Evolutionary conservation across 2,797 vertebrate genomes (phyloP), one percentile per base, ranked within the genome.

Genomic region (Ficedula albicollis): DNA sequence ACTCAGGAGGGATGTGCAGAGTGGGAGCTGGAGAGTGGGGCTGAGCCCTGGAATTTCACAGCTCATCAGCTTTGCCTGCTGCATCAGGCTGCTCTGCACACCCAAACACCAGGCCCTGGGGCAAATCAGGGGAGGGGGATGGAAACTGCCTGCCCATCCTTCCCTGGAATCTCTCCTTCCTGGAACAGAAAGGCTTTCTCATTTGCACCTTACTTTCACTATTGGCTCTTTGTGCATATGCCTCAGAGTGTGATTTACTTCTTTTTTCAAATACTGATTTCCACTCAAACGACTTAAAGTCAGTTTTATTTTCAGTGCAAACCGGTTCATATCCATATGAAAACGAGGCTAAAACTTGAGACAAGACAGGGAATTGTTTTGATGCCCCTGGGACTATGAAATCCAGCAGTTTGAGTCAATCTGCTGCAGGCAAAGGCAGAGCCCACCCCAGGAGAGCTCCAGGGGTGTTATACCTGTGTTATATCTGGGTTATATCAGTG

Each of bases 1-100:
- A 0, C 1, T 39, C 2, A 8, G 32, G 68, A 15, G 25, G 68
- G 48, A 49, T 0, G 0, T 13, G 63, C 39, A 66, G 69, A 60
- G 17, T 20, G 60, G 26, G 36, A n/a, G 36, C 63, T 4, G 29
- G 23, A 16, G 23, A 34, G 14, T 1, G 5, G 6, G 51, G 58
- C 49, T 58, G 54, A 43, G 69, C 38, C 1, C 0, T 5, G 38
- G n/a, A 51, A 77, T 78, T 46, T 16, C 9, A 1, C 59, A 52
- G 70, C 36, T 73, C 63, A 26, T 19, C 68, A 89, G 78, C 68
- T 87, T 23, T 43, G 13, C 63, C 20, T 13, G 76, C 34, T 27
- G 64, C 43, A 0, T 1, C 23, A 12, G 1, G 22, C 56, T 77
- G 49, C 49, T 85, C 12, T 34, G 56, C 66, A 51, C 84, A 62